Conservation (phyloP, 2,797 vertebrate species). For the Halcyon chelicuti region DNA sequence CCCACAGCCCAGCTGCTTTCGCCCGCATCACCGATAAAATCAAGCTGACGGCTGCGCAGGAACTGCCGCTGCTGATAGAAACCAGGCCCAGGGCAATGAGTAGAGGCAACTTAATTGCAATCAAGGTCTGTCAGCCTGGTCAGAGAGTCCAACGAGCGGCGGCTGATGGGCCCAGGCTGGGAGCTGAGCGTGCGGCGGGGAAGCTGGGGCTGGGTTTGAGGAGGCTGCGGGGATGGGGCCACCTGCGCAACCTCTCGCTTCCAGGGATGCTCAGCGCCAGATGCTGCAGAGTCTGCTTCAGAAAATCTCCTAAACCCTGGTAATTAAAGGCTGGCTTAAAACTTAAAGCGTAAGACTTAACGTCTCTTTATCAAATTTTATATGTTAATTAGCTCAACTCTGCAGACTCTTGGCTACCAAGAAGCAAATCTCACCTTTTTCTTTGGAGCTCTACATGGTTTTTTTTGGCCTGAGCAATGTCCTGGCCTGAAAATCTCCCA, state of each 20-base stretch:
- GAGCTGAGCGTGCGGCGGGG: neutral
- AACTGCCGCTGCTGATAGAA: neutral
- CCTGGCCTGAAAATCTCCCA: neutral
- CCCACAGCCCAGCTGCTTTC: neutral
- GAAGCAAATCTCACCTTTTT: neutral
- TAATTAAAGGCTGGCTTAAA: neutral
- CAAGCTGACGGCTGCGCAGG: neutral
- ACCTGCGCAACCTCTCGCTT: neutral
- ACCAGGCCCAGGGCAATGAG: neutral
- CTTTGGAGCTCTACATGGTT: neutral
- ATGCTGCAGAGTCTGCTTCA: neutral
- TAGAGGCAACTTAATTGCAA: neutral
- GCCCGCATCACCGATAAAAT: neutral
- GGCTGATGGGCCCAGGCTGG: neutral
- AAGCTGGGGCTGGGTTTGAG: accelerated
- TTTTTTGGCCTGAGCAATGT: neutral
- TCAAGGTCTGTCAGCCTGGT: neutral
- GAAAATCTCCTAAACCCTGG: neutral
- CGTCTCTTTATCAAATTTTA: neutral
- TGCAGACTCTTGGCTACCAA: neutral
- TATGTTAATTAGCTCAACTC: neutral
- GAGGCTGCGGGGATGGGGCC: neutral
- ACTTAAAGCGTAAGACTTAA: neutral
- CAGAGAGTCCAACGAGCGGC: neutral
- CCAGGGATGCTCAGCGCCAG: neutral